Base-by-base conservation (phyloP, 2,113 vertebrate species). In the Marmota monax region DNA sequence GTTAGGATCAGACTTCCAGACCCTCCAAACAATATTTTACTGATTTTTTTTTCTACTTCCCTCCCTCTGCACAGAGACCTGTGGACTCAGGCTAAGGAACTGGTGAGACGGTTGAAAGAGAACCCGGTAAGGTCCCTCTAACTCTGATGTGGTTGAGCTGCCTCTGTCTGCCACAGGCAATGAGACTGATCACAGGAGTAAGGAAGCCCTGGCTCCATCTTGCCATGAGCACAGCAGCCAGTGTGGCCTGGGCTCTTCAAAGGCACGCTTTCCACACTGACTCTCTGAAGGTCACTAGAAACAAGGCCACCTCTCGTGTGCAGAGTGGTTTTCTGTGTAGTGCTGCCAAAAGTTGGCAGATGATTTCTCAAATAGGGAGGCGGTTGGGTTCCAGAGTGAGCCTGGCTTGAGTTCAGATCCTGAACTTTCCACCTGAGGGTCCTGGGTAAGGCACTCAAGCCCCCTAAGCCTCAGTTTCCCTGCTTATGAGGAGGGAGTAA, bases 41-140 rank as follows among this genome's bases (percentile, higher is more conserved):
- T 76, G 65, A 25, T 29, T 73, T 67, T 89, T n/a, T 70, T 96
- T 65, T 96, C 34, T 87, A 18, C 48, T 73, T 83, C 48, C 32
- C 13, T 96, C 94, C 56, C 96, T 67, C 88, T 92, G 82, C 94
- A 73, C 96, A 99, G 99, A 88, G 93, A 98, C 86, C 98, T 99
- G 84, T 94, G 92, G 90, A 65, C 70, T 72, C 98, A 98, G 97
- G 98, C 98, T 76, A 93, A 95, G 95, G 97, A 98, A 84, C 92
- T 98, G 92, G 98, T 98, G 96, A 92, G 94, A 56, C 94, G 78
- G 70, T 98, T 99, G 97, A 98, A 98, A 95, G 96, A 96, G 79
- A 96, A 97, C 84, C 84, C 95, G 98, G 99, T 99, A 96, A 97
- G 98, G 16, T 4, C 53, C n/a, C 0, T 23, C 42, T 7, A 12